These are phyloP conservation scores for Drosophila nigritarsus DNA, from an alignment of 2,888 invertebrate species.

Conservation along the genomic window DNA sequence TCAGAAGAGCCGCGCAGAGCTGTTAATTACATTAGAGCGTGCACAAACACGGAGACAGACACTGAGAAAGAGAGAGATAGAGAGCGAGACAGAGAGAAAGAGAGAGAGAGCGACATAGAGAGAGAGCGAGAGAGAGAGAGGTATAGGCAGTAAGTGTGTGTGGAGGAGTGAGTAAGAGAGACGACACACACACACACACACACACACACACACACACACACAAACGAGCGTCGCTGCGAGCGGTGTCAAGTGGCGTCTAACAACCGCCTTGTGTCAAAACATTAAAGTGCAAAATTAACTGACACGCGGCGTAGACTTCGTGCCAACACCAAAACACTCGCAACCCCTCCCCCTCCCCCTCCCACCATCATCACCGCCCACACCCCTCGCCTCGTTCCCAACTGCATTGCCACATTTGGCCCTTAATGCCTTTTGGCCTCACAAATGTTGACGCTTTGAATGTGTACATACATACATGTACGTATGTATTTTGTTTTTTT, in stretches of 20 bases:
- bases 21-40: slow-evolving; percentile 67
- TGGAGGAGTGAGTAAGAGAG: background rate
- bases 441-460: slow-evolving; percentile 26
- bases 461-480: slow-evolving; percentile 19
- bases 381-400: background rate
- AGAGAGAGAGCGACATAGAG: slow-evolving; percentile 1
- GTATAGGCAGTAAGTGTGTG: background rate
- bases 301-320: slow-evolving; percentile 64
- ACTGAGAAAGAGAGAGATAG: background rate
- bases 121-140: background rate
- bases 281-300: slow-evolving; percentile 69
- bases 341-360: too few species aligned
- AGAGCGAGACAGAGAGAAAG: background rate
- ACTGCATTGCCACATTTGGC: slow-evolving; percentile 12
- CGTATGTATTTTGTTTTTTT: background rate
- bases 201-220: slow-evolving; percentile 1
- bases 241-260: slow-evolving; percentile 61
- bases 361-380: background rate
- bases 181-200: background rate
- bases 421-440: slow-evolving; percentile 11
- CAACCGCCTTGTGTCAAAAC: slow-evolving; percentile 66
- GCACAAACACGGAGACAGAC: slow-evolving; percentile 11
- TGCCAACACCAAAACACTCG: slow-evolving; percentile 27
- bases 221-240: background rate
- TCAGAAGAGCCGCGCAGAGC: slow-evolving; percentile 57